phyloP scores from a whole-genome alignment of 2,113 vertebrate genomes.

The Platysteira castanea region DNA sequence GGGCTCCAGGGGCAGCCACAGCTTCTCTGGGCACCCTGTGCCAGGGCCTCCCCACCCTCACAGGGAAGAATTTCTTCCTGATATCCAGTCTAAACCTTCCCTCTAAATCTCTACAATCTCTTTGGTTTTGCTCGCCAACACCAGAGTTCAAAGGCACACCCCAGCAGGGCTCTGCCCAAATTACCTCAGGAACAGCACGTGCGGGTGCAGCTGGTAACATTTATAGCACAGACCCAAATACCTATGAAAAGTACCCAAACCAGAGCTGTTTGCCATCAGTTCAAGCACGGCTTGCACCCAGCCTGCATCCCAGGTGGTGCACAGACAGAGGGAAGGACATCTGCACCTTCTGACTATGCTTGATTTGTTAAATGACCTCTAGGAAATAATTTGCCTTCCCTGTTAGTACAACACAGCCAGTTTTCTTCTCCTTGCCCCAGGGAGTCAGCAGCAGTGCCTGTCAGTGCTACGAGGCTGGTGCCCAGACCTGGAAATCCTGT shows the following conservation, averaged over 20 bases:
- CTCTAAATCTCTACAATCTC: neutral
- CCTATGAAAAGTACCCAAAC: neutral
- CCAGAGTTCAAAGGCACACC: neutral
- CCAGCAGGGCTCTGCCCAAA: neutral
- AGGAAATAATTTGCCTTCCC: neutral
- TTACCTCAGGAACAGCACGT: rapidly evolving
- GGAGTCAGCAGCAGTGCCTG: neutral
- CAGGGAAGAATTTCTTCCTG: neutral
- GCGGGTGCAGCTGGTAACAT: neutral
- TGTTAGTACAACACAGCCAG: neutral
- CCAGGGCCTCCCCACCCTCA: rapidly evolving
- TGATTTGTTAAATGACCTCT: neutral
- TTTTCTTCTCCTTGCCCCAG: neutral
- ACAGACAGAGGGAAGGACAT: neutral
- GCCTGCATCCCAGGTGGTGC: neutral
- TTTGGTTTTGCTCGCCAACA: neutral
- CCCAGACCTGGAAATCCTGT: neutral
- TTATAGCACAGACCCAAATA: neutral
- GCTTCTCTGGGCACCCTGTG: neutral
- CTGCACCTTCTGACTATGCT: neutral
- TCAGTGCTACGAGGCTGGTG: neutral
- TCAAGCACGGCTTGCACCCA: neutral
- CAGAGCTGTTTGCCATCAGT: neutral
- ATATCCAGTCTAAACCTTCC: neutral
- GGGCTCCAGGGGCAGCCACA: neutral